phyloP scores from a whole-genome alignment of 2,888 invertebrate genomes.

The Ichneumoninae sp. region DNA sequence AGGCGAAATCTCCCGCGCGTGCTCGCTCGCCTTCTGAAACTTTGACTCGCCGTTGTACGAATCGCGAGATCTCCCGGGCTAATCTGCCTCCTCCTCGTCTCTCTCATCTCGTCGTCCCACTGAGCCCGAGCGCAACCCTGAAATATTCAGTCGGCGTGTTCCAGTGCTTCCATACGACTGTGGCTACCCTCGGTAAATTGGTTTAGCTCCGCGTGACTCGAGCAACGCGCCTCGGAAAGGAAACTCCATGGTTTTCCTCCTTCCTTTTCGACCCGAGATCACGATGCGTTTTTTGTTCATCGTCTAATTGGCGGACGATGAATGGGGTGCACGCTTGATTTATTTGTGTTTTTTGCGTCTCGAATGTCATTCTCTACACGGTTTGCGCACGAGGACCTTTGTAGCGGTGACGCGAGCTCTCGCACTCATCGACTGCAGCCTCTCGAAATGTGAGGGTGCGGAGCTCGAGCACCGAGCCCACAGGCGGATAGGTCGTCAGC shows the following conservation, averaged over 20 bases:
- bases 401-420: not conserved
- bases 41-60: conserved; percentile 59
- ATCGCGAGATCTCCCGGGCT: conserved; percentile 47
- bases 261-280: not conserved
- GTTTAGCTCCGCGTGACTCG: conserved; percentile 29
- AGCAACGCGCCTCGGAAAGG: conserved; percentile 20
- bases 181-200: conserved; percentile 36
- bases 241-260: not conserved
- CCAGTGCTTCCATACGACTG: conserved; percentile 1
- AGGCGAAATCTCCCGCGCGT: conserved; percentile 8
- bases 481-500: conserved; percentile 21
- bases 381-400: conserved; percentile 11
- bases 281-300: conserved; percentile 9
- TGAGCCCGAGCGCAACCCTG: conserved; percentile 37
- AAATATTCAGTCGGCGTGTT: conserved; percentile 56
- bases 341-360: conserved; percentile 4
- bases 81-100: conserved; percentile 48
- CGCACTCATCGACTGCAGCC: not conserved
- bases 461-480: not conserved
- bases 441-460: conserved; percentile 11
- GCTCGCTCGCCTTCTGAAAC: conserved; percentile 50
- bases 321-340: conserved; percentile 20
- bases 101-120: conserved; percentile 30
- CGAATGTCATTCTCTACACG: conserved; percentile 17
- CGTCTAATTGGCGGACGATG: conserved; percentile 30